Conservation (phyloP, 2,797 vertebrate species). For the Lepilemur ruficaudatus region DNA sequence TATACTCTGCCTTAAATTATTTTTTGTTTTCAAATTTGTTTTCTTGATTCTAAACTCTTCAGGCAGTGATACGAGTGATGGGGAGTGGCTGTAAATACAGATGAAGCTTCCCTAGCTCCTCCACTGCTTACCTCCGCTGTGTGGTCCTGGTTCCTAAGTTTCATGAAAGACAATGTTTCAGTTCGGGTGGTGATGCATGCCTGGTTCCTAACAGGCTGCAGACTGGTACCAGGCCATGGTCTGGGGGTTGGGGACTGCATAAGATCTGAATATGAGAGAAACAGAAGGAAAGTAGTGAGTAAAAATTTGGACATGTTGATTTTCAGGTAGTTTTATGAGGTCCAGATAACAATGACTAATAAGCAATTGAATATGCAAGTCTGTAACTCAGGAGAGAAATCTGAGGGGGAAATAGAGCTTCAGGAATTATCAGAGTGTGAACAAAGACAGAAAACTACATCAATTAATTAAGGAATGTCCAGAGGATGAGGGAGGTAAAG, state of each 20-base stretch:
- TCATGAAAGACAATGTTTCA: too few species aligned
- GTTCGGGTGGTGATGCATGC: too few species aligned
- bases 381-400: neutral
- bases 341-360: neutral
- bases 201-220: too few species aligned
- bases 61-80: too few species aligned
- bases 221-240: too few species aligned
- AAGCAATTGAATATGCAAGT: neutral
- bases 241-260: too few species aligned
- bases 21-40: constrained; percentile 12
- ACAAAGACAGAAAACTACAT: neutral
- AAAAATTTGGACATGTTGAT: neutral
- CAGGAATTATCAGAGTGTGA: neutral
- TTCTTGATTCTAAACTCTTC: neutral
- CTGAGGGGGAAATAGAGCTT: neutral
- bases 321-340: neutral
- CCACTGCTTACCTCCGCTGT: too few species aligned
- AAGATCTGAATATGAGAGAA: neutral
- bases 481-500: neutral
- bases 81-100: too few species aligned
- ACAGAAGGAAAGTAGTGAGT: neutral
- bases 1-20: neutral
- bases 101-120: too few species aligned
- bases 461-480: neutral
- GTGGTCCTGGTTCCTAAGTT: too few species aligned